Evolutionary conservation across 2,113 vertebrate species (phyloP), one percentile per base, ranked within the genome.

Genomic region (Neofelis nebulosa): DNA sequence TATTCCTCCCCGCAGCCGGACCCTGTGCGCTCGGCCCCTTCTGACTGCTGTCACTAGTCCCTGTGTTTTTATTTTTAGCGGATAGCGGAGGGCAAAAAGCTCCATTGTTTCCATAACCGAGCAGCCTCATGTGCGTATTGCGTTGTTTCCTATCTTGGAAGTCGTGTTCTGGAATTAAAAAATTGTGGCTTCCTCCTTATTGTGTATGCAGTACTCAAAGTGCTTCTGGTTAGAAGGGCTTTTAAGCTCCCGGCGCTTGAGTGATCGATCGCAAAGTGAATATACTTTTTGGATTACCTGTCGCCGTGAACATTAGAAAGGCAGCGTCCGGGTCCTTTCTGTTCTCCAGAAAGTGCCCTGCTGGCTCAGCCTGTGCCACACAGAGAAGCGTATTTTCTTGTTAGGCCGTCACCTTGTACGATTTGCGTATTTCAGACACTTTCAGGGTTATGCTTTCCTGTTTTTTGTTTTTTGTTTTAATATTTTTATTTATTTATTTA

Each of bases 101-200:
- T 90, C 4, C 45, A 13, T 65, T 81, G 66, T 91, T 61, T 76
- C 71, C 81, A 7, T 65, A 88, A 48, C 38, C 18, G 48, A 92
- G 23, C 78, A 74, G 61, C n/a, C n/a, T 82, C 45, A 16, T 15
- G 9, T 63, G 33, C n/a, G 1, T 78, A 76, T 66, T 80, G 33
- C 79, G 65, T 71, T 89, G 50, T 89, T 92, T 94, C 45, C 91
- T 81, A 25, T 68, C 83, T 82, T 41, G 33, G 33, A 78, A 69
- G 48, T 83, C 61, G 15, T 91, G 23, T 69, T 96, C 79, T 90
- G 68, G 68, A 84, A 79, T 45, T 81, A 78, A 73, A 89, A 82
- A 31, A 14, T 45, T 16, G 2, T 21, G 25, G 45, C 10, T 21
- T 29, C n/a, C 27, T 88, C 50, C 57, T n/a, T 31, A 86, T 76